Base-by-base conservation (phyloP, 2,888 invertebrate species). In the Agrochola litura region DNA sequence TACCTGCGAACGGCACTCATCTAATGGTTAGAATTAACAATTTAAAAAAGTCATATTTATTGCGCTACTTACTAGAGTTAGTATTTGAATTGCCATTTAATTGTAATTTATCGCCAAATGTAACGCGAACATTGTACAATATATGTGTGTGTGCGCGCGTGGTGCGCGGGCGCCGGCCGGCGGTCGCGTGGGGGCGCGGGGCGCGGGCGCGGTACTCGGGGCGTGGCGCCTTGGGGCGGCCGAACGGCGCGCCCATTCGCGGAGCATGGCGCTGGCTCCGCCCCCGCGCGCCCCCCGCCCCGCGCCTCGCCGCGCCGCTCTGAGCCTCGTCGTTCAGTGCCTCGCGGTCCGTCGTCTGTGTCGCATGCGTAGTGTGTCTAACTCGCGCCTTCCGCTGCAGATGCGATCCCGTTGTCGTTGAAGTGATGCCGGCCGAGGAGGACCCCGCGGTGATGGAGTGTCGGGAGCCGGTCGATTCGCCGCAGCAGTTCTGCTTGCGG, bases 401-500 rank as follows among this genome's bases (percentile, higher is more conserved):
- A 95, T 95, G 95, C 94, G 88, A 88, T 88, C 93, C 93, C 93
- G 93, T 93, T 93, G 90, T 90, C 92, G 93, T 89, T 90, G 91
- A 92, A 93, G 90, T 89, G 90, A 96, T 96, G 96, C 96, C 96
- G 93, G 95, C 96, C 92, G 96, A 96, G 94, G 96, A 96, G 92
- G 96, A 96, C 90, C 93, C 95, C 92, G 94, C 94, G 93, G 93
- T 93, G 87, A 94, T 94, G 96, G 95, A 95, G 92, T 93, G 94
- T 92, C 94, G 95, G 89, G 96, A 95, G 91, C 90, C 88, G 79
- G 93, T 93, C 89, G 95, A 94, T 89, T 98, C 98, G 92, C 98
- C 98, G 97, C 98, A 98, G 97, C 98, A 99, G 94, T 99, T 99
- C 96, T 99, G 99, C 95, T 97, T 99, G 91, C 97, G 99, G 85